Percentiles rank a stretch among this genome's conserved stretches.
Conservation (phyloP, 2,888 invertebrate genomes). For the Trichopria drosophilae region DNA sequence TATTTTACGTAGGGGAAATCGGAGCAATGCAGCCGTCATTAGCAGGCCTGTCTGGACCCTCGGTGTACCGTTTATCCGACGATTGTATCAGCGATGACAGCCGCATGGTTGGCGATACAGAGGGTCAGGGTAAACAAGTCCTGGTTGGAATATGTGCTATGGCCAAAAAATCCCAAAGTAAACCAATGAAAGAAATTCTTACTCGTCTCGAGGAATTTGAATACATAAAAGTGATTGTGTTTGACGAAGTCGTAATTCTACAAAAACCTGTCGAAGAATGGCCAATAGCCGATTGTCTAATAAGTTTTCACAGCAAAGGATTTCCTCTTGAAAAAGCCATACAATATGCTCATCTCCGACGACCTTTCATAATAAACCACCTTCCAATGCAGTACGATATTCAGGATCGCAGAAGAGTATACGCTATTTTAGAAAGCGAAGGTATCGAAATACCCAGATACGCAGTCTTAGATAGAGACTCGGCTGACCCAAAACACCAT, state of each 20-base stretch:
- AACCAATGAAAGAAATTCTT: slow-evolving; percentile 99
- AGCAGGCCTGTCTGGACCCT: slow-evolving; percentile 47
- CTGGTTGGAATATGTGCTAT: slow-evolving; percentile 99
- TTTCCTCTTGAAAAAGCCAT: slow-evolving; percentile 98
- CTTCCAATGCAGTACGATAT: slow-evolving; percentile 98
- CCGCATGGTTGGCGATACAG: slow-evolving; percentile 59
- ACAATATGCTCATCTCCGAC: slow-evolving; percentile 88
- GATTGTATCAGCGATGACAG: slow-evolving; percentile 68
- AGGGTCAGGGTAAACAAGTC: slow-evolving; percentile 79
- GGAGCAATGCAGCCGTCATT: slow-evolving; percentile 47
- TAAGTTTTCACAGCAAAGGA: slow-evolving; percentile 97
- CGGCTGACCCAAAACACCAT: slow-evolving; percentile 86
- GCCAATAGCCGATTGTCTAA: slow-evolving; percentile 96
- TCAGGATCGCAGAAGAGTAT: slow-evolving; percentile 91
- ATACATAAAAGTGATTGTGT: slow-evolving; percentile 91
- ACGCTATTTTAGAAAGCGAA: slow-evolving; percentile 88
- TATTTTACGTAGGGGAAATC: slow-evolving; percentile 57
- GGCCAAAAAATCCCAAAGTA: slow-evolving; percentile 98
- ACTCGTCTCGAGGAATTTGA: slow-evolving; percentile 94
- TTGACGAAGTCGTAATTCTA: slow-evolving; percentile 90
- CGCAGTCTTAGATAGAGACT: slow-evolving; percentile 94
- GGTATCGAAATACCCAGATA: slow-evolving; percentile 98
- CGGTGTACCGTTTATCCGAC: slow-evolving; percentile 61
- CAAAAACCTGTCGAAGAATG: slow-evolving; percentile 95
- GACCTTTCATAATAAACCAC: slow-evolving; percentile 97